Evolutionary conservation across 2,113 vertebrate species (phyloP).

Genomic region (Trochalopteron elliotii): DNA sequence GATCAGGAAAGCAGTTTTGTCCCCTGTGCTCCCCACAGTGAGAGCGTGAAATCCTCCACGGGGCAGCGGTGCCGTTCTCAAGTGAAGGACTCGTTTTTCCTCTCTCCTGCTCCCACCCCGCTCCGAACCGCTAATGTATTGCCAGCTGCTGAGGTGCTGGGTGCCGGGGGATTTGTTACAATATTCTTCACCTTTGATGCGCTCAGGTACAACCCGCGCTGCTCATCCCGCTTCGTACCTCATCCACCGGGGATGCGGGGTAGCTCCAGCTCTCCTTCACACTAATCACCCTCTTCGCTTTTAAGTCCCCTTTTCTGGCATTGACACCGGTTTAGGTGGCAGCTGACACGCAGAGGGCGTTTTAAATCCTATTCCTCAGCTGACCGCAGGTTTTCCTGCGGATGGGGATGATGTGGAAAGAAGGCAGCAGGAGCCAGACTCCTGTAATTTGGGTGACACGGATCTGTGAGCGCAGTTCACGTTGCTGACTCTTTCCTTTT

Average conservation of each 20-base stretch:
- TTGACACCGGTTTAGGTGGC: background rate
- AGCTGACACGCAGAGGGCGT: background rate
- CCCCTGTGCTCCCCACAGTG: background rate
- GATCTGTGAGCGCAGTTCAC: background rate
- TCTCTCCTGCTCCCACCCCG: background rate
- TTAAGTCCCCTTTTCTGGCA: background rate
- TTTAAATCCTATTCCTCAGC: background rate
- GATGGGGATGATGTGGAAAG: background rate
- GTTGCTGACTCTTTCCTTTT: background rate
- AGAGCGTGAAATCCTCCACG: background rate
- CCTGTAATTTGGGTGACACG: background rate
- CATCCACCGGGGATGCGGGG: background rate
- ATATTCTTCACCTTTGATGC: background rate
- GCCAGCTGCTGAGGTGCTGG: background rate
- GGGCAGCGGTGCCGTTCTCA: background rate
- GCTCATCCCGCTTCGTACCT: background rate
- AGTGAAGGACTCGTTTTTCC: background rate
- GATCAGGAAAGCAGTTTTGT: background rate
- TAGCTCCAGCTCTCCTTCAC: background rate
- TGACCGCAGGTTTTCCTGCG: background rate
- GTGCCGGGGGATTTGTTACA: background rate
- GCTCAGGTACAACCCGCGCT: accelerated
- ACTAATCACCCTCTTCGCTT: background rate
- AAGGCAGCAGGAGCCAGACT: background rate
- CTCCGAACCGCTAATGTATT: background rate